Evolutionary conservation across 2,113 vertebrate genomes (phyloP).

Genomic region (Dicrurus megarhynchus): DNA sequence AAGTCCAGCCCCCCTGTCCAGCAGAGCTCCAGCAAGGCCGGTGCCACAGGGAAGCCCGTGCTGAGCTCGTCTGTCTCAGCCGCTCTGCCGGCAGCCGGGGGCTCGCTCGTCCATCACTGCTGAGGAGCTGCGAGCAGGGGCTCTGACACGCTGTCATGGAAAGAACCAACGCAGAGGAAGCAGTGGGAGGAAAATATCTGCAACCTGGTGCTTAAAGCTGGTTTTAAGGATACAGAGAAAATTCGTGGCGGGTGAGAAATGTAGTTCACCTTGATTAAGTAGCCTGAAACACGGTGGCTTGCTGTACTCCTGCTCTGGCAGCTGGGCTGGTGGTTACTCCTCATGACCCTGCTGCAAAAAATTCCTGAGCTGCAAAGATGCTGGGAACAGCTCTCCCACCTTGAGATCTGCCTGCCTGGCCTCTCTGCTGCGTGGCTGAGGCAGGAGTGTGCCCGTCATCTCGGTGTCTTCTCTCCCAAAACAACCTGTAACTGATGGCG

Average conservation of each 20-base stretch:
- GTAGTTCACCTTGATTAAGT: background rate
- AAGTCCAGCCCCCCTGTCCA: fast-evolving
- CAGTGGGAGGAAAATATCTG: background rate
- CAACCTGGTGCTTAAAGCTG: background rate
- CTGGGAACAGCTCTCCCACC: background rate
- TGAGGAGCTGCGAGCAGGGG: background rate
- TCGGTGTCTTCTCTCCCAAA: background rate
- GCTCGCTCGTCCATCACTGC: background rate
- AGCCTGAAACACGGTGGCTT: background rate
- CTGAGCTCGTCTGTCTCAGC: background rate
- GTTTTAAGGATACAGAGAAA: background rate
- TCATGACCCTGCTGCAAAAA: background rate
- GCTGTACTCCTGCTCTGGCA: background rate
- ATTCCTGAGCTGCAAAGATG: background rate
- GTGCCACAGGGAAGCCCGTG: background rate
- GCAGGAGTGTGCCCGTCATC: background rate
- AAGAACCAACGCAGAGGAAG: background rate
- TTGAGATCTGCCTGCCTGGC: background rate
- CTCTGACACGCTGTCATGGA: background rate
- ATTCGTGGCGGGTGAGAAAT: background rate
- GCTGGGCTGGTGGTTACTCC: background rate
- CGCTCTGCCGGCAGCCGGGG: background rate
- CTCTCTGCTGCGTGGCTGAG: background rate
- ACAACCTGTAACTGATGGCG: background rate
- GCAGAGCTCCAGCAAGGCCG: background rate